Evolutionary conservation across 2,797 vertebrate species (phyloP).

Genomic region (Pagetopsis macropterus): DNA sequence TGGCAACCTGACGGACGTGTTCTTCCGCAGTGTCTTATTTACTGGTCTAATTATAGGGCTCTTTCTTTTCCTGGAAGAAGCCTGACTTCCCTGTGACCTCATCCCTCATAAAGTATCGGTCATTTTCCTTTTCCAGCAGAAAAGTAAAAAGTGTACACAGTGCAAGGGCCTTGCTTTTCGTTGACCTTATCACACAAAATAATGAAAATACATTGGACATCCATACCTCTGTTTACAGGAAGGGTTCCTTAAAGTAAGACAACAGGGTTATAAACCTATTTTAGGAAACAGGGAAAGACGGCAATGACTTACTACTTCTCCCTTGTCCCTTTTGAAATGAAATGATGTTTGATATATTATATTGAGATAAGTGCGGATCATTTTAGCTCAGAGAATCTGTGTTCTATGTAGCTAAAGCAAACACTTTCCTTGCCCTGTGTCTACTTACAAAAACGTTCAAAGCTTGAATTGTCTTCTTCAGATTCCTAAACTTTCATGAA

Average conservation of each 20-base stretch:
- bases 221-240: neutral
- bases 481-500: too few species aligned
- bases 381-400: neutral
- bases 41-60: neutral
- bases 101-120: neutral
- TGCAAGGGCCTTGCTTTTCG: neutral
- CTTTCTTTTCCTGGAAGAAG: neutral
- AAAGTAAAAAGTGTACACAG: neutral
- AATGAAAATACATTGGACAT: neutral
- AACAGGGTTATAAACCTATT: too few species aligned
- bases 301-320: neutral
- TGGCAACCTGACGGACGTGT: neutral
- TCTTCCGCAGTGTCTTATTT: neutral
- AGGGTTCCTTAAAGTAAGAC: neutral
- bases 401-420: too few species aligned
- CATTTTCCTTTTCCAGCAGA: neutral
- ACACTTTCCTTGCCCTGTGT: too few species aligned
- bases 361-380: neutral
- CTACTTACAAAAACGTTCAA: too few species aligned
- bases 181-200: conserved; percentile 3
- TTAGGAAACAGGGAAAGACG: neutral
- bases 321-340: neutral
- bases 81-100: neutral
- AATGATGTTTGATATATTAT: neutral
- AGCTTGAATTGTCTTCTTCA: too few species aligned